Base-by-base conservation (phyloP, 53 echinoderm and acorn worm species). In the Arbacia lixula region DNA sequence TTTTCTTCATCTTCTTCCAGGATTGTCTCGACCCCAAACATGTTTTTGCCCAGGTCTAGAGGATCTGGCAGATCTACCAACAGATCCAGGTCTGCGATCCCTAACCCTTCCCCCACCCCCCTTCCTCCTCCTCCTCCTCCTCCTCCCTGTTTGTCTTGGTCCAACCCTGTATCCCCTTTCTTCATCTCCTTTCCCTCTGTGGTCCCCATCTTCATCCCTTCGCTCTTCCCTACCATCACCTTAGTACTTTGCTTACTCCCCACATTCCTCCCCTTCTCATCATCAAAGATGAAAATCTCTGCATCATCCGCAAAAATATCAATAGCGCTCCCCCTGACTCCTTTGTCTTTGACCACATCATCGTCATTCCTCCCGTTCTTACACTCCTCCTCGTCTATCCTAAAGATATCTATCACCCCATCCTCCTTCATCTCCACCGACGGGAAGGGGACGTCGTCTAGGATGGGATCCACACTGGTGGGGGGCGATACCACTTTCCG, bases 1-100 rank as follows among this genome's bases (percentile, higher is more conserved):
- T n/a, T n/a, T 6, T 76, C 81, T 20, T 79, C 79, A 14, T 87
- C 87, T 19, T 68, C 80, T 28, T 81, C 69, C 40, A 73, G 16
- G 43, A 81, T 81, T 1, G 62, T 63, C 35, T 63, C 82, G 41
- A 63, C 64, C 43, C 49, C 64, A 8, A 63, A 40, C 41, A 43
- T 46, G 22, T 63, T 63, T 61, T n/a, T 62, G 2, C 82, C 82
- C 31, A 81, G 49, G 41, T 63, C 82, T 27, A 42, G 30, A 2
- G 64, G 62, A 81, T 81, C 82, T 1, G 82, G 82, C 28, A 81
- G 64, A 22, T 81, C 82, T 5, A 81, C 82, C 14, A 63, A 10
- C 12, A 81, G 82, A 64, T 81, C 82, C 62, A 81, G 19, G 8
- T 42, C 63, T 25, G 43, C 82, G 5, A 81, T 63, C 19, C 82